Percentiles rank a stretch among this genome's conserved stretches.
These are phyloP conservation scores for Sparus aurata DNA, from an alignment of 2,797 vertebrate species.

Conservation along the genomic window DNA sequence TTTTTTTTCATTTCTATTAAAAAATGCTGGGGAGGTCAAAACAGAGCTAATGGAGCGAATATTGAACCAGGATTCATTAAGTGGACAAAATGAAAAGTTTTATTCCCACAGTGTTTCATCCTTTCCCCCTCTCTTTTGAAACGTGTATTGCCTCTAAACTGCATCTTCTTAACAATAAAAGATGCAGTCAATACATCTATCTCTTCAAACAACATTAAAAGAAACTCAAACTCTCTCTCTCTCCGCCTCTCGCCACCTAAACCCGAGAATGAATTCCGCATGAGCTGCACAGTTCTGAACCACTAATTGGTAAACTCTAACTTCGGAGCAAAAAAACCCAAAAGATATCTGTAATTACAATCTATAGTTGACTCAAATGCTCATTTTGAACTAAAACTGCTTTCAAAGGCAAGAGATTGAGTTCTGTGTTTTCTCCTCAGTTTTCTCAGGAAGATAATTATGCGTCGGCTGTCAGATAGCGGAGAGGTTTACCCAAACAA, in stretches of 20 bases:
- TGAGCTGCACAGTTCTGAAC: conserved; percentile 21
- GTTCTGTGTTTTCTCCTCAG: conserved; percentile 34
- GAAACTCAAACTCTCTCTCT: background rate
- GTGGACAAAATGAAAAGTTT: background rate
- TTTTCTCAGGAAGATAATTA: conserved; percentile 44
- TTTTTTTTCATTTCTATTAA: too few species aligned
- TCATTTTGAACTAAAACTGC: conserved; percentile 34
- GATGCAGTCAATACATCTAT: background rate
- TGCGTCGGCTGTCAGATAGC: conserved; percentile 49
- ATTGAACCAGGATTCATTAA: too few species aligned
- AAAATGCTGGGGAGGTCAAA: too few species aligned
- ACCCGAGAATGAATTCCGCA: conserved; percentile 20
- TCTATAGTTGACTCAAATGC: conserved; percentile 11
- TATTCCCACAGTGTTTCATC: background rate
- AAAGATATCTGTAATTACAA: conserved; percentile 37
- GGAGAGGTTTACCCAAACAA: conserved; percentile 46
- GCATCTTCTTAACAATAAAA: background rate
- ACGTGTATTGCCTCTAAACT: background rate
- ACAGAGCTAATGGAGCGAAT: too few species aligned
- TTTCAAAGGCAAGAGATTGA: conserved; percentile 23
- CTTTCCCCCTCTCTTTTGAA: too few species aligned
- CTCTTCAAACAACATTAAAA: conserved; percentile 10
- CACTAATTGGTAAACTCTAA: conserved; percentile 33
- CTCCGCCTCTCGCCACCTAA: background rate
- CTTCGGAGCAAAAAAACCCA: background rate